Evolutionary conservation across 1,140 invertebrate species (phyloP).

Genomic region (Belonocnema kinseyi): DNA sequence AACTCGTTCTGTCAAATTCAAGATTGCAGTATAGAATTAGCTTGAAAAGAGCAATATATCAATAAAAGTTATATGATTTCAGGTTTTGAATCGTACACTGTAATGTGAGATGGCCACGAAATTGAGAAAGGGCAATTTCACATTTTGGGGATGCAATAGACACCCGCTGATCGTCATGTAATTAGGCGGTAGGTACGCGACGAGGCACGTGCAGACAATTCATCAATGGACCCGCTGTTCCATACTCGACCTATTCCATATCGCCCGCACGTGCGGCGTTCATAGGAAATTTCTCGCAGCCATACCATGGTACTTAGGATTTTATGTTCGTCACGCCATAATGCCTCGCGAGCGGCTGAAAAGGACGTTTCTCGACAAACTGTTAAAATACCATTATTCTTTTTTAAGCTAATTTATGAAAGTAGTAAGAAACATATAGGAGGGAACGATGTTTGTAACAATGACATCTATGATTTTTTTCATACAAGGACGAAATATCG

Average conservation of each 20-base stretch:
- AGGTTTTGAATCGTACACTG: constrained; percentile 34
- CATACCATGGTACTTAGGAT: constrained; percentile 63
- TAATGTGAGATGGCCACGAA: constrained; percentile 62
- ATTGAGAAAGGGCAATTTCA: constrained; percentile 69
- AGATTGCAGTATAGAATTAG: too few relatives aligned
- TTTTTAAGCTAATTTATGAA: too few relatives aligned
- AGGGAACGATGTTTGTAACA: too few relatives aligned
- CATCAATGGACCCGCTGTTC: constrained; percentile 69
- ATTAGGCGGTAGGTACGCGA: constrained; percentile 72
- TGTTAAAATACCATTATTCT: too few relatives aligned
- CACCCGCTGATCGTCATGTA: constrained; percentile 74
- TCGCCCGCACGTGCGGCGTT: constrained; percentile 69
- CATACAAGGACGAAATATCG: too few relatives aligned
- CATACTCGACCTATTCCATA: constrained; percentile 57
- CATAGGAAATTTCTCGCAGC: constrained; percentile 64
- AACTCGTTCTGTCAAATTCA: too few relatives aligned
- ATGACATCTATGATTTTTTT: too few relatives aligned
- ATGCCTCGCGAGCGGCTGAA: constrained; percentile 45
- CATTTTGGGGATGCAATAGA: constrained; percentile 67
- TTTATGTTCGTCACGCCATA: constrained; percentile 60
- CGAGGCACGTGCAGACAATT: constrained; percentile 74
- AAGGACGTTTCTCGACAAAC: constrained; percentile 43
- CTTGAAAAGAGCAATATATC: not conserved
- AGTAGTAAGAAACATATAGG: too few relatives aligned
- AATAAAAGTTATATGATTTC: constrained; percentile 41